Conservation (phyloP, 2,113 vertebrate genomes). For the Nesogale talazaci region DNA sequence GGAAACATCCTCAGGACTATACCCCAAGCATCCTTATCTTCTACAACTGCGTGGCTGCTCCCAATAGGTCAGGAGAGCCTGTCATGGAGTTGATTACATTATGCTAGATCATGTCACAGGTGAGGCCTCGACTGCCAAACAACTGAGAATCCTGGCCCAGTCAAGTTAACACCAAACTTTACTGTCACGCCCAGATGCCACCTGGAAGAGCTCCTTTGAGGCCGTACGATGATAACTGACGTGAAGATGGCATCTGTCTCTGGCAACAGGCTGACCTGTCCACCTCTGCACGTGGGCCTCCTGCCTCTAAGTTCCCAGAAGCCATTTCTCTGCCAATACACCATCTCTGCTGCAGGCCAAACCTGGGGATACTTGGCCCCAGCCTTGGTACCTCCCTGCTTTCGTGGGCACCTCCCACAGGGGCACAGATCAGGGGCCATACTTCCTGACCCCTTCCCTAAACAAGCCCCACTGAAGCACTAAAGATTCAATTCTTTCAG, state of each 20-base stretch:
- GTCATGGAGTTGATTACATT: too few species aligned
- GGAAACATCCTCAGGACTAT: too few species aligned
- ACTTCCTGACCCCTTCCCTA: neutral
- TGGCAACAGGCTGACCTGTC: accelerated
- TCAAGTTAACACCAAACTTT: too few species aligned
- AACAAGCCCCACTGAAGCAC: neutral
- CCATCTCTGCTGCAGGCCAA: neutral
- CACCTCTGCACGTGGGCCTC: accelerated
- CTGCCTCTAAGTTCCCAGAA: neutral
- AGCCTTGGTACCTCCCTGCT: neutral
- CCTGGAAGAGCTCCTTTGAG: too few species aligned
- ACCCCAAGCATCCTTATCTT: too few species aligned
- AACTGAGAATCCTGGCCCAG: too few species aligned
- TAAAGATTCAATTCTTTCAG: neutral
- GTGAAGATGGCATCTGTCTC: neutral
- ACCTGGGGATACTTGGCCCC: neutral
- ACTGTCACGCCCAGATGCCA: neutral
- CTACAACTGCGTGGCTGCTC: too few species aligned
- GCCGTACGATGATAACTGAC: neutral
- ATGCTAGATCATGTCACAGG: too few species aligned
- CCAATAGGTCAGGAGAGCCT: too few species aligned
- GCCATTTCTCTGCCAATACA: neutral
- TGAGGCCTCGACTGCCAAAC: too few species aligned
- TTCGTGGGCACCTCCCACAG: neutral
- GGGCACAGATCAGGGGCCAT: neutral